These are phyloP conservation scores for Corythaixoides concolor DNA, from an alignment of 2,113 vertebrate species.

Conservation along the genomic window DNA sequence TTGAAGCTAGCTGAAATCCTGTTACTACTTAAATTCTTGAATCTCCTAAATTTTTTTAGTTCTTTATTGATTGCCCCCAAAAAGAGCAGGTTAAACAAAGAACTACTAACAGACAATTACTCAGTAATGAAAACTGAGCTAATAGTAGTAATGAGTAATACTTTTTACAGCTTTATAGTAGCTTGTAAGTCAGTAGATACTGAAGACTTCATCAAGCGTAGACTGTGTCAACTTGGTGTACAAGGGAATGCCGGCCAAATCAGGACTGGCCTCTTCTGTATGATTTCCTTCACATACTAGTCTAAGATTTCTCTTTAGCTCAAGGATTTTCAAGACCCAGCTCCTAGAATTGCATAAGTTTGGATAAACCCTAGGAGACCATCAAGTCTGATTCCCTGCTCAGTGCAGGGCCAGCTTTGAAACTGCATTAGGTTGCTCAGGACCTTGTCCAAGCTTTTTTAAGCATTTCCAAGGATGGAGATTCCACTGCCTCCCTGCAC, in stretches of 20 bases:
- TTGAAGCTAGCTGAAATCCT: neutral
- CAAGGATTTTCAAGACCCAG: neutral
- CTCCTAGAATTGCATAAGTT: neutral
- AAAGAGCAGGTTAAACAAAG: neutral
- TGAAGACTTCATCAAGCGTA: neutral
- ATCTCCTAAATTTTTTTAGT: neutral
- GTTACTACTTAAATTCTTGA: neutral
- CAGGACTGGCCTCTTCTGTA: neutral
- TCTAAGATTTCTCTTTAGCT: neutral
- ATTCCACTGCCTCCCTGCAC: neutral
- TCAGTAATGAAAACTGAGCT: neutral
- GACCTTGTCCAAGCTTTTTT: neutral
- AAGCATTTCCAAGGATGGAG: neutral
- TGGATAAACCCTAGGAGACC: neutral
- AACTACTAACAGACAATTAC: neutral
- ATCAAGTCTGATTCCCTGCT: neutral
- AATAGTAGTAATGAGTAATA: neutral
- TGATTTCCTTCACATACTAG: fast-evolving
- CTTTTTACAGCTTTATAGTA: neutral
- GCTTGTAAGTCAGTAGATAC: neutral
- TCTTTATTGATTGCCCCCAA: neutral
- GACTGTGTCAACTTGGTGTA: neutral
- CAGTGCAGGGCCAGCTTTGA: neutral
- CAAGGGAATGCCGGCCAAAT: neutral
- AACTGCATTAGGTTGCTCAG: neutral